A percentile compares a stretch with the other conserved stretches of the same genome.
These are phyloP conservation scores for Caerostris darwini DNA, from an alignment of 1,140 invertebrate species.

Conservation along the genomic window DNA sequence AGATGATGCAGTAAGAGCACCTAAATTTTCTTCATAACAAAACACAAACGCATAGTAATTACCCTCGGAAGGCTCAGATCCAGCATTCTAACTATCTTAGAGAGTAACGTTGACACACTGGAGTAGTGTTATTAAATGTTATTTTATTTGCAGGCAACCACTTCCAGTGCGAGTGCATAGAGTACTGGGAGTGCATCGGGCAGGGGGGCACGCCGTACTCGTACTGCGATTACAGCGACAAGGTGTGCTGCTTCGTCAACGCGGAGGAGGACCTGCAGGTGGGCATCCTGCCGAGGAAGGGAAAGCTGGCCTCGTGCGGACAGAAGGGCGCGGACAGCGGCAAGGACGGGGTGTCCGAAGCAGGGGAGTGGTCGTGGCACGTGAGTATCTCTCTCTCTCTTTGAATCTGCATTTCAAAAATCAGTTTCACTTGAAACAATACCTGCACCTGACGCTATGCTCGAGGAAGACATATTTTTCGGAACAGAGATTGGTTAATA, in stretches of 20 bases:
- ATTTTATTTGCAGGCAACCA: not conserved
- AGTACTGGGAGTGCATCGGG: constrained; percentile 82
- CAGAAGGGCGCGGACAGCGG: constrained; percentile 81
- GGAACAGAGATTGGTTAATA: too few species aligned
- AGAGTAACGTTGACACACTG: too few species aligned
- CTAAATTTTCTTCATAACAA: too few species aligned
- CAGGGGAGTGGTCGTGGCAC: constrained; percentile 84
- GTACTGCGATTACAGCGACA: constrained; percentile 82
- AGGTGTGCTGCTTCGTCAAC: constrained; percentile 82
- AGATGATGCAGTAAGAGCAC: too few species aligned
- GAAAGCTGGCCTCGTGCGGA: constrained; percentile 79
- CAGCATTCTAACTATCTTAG: too few species aligned
- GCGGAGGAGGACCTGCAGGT: constrained; percentile 79
- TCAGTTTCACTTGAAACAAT: too few species aligned
- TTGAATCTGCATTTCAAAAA: too few species aligned
- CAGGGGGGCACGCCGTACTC: constrained; percentile 82
- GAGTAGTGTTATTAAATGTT: too few species aligned
- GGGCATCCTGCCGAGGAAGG: constrained; percentile 80
- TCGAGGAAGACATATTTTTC: too few species aligned
- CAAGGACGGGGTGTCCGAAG: constrained; percentile 81
- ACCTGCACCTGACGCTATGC: too few species aligned
- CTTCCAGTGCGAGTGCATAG: constrained; percentile 82
- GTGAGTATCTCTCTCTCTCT: constrained; percentile 80
- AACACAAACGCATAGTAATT: too few species aligned
- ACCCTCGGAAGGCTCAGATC: too few species aligned